A percentile compares a stretch with the other conserved stretches of the same genome.
Evolutionary conservation across 2,113 vertebrate genomes (phyloP).

Genomic region (Anarrhichthys ocellatus): DNA sequence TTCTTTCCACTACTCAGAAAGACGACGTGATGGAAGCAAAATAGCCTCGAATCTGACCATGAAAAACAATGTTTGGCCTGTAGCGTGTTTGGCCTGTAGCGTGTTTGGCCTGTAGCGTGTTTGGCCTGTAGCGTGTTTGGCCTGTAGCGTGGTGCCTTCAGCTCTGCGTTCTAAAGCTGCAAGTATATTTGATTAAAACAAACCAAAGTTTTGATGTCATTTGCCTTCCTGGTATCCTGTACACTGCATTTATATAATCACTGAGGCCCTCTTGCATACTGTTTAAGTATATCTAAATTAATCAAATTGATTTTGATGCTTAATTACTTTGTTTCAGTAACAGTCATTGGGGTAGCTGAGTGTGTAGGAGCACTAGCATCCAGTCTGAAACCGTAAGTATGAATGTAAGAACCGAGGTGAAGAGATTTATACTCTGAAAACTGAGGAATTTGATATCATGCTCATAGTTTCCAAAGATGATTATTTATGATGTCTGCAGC

Average conservation of each 20-base stretch:
- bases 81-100: neutral
- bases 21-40: neutral
- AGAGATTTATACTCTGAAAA: slow-evolving; percentile 4
- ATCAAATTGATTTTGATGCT: slow-evolving; percentile 39
- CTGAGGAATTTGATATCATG: neutral
- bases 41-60: neutral
- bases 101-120: too few relatives aligned
- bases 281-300: slow-evolving; percentile 36
- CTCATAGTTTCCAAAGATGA: neutral
- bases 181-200: slow-evolving; percentile 3
- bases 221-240: neutral
- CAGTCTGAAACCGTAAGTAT: neutral
- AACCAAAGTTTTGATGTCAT: neutral
- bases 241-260: slow-evolving; percentile 35
- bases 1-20: neutral
- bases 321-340: slow-evolving; percentile 50
- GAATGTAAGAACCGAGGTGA: neutral
- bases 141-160: neutral
- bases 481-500: slow-evolving; percentile 19
- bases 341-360: slow-evolving; percentile 10
- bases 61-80: neutral
- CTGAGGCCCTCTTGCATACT: slow-evolving; percentile 15
- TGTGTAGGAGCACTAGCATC: neutral
- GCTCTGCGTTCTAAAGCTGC: neutral
- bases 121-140: too few relatives aligned